Evolutionary conservation across 2,113 vertebrate genomes (phyloP).

Genomic region (Lampris megalopsis): DNA sequence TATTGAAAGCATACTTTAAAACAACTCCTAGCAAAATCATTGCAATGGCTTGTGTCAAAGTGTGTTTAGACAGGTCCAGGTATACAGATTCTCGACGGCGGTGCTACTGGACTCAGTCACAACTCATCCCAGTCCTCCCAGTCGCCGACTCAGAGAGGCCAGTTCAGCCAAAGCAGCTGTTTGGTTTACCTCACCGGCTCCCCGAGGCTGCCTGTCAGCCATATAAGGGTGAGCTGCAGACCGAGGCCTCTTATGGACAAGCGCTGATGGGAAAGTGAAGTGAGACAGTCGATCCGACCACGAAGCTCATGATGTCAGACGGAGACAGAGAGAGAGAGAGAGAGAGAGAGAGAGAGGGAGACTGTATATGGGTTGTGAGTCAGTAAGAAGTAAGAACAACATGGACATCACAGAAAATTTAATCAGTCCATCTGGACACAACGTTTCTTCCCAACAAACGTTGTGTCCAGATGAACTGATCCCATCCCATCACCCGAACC

Average conservation of each 20-base stretch:
- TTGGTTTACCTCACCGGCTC: conserved; percentile 60
- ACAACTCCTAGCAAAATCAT: conserved; percentile 32
- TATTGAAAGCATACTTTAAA: conserved; percentile 42
- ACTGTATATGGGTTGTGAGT: no score
- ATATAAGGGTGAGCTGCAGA: conserved; percentile 70
- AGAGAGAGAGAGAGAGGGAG: conserved; percentile 7
- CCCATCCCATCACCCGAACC: no score
- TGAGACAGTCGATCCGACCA: not conserved
- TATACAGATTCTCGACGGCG: conserved; percentile 64
- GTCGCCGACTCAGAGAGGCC: conserved; percentile 51
- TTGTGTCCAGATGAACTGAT: no score
- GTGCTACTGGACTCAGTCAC: conserved; percentile 48
- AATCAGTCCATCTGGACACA: no score
- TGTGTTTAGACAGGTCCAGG: conserved; percentile 69
- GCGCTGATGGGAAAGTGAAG: conserved; percentile 28
- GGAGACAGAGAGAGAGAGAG: conserved; percentile 23
- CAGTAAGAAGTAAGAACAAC: no score
- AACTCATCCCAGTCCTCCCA: conserved; percentile 25
- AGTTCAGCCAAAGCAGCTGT: conserved; percentile 48
- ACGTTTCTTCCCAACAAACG: no score
- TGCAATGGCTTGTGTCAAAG: conserved; percentile 60
- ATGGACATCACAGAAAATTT: no score
- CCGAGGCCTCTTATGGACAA: conserved; percentile 70
- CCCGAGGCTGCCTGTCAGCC: conserved; percentile 56
- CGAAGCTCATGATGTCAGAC: not conserved